A percentile compares a stretch with the other conserved stretches of the same genome.
These are phyloP conservation scores for Agapornis canus DNA, from an alignment of 2,797 vertebrate species.

Conservation along the genomic window DNA sequence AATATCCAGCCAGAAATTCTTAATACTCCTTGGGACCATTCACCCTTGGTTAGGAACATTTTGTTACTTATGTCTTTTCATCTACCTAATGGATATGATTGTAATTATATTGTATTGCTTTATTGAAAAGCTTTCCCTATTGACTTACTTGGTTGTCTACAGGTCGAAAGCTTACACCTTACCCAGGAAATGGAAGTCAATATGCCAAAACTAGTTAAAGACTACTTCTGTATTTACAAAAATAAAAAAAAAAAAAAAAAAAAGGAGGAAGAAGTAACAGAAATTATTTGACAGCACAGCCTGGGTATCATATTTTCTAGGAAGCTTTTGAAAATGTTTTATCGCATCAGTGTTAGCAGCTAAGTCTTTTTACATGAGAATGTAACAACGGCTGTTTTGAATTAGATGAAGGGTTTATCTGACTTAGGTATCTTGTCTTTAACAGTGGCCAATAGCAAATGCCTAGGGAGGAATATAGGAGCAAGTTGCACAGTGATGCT, in stretches of 20 bases:
- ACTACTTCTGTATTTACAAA: neutral
- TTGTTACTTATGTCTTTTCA: conserved; percentile 33
- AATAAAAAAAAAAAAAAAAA: neutral
- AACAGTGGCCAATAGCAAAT: conserved; percentile 13
- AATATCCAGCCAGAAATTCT: conserved; percentile 51
- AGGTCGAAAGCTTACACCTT: neutral
- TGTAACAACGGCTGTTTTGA: neutral
- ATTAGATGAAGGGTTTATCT: conserved; percentile 50
- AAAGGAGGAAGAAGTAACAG: neutral
- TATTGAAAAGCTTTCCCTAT: neutral
- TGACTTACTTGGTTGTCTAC: neutral
- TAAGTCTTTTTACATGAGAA: conserved; percentile 39
- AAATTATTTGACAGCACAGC: neutral
- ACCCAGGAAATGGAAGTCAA: neutral
- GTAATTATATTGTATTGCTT: neutral
- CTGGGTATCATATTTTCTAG: neutral
- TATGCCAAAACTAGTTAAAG: neutral
- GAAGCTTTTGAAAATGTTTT: conserved; percentile 46
- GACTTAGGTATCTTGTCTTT: conserved; percentile 43
- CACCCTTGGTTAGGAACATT: conserved; percentile 12
- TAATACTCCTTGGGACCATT: conserved; percentile 24
- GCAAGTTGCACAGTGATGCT: neutral
- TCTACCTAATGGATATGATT: neutral
- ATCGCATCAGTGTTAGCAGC: conserved; percentile 41
- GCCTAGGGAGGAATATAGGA: conserved; percentile 33